A percentile compares a stretch with the other conserved stretches of the same genome.
phyloP scores from a whole-genome alignment of 2,797 vertebrate species.

The Propithecus perrieri region DNA sequence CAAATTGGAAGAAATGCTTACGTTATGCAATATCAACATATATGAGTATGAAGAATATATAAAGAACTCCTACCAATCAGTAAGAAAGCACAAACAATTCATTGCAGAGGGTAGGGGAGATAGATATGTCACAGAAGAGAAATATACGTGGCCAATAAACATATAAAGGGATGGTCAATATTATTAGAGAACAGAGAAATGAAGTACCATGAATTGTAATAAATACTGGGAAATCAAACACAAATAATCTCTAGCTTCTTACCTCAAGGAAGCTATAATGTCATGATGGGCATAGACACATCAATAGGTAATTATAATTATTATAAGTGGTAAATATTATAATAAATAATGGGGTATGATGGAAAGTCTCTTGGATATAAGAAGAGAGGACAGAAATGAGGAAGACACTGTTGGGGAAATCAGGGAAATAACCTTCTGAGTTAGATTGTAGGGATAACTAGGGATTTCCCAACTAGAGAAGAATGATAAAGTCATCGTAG shows the following conservation, averaged over 20 bases:
- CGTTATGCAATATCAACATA: background rate
- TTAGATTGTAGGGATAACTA: background rate
- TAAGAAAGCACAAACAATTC: slow-evolving; percentile 4
- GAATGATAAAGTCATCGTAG: background rate
- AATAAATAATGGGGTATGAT: background rate
- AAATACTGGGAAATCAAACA: background rate
- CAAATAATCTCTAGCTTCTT: background rate
- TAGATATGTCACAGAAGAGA: background rate
- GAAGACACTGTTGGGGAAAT: background rate
- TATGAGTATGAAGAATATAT: background rate
- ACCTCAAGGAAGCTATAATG: background rate
- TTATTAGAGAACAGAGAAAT: background rate
- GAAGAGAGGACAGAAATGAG: background rate
- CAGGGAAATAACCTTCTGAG: background rate
- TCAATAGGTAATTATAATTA: background rate
- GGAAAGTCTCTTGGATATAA: background rate
- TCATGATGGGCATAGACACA: background rate
- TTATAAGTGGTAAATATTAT: background rate
- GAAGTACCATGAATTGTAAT: background rate
- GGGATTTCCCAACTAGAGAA: background rate
- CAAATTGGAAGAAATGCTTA: background rate
- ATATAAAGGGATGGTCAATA: background rate
- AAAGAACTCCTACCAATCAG: background rate
- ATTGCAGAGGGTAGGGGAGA: background rate
- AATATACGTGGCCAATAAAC: background rate